Conservation (phyloP, 2,113 vertebrate genomes). For the Hypomesus transpacificus region DNA sequence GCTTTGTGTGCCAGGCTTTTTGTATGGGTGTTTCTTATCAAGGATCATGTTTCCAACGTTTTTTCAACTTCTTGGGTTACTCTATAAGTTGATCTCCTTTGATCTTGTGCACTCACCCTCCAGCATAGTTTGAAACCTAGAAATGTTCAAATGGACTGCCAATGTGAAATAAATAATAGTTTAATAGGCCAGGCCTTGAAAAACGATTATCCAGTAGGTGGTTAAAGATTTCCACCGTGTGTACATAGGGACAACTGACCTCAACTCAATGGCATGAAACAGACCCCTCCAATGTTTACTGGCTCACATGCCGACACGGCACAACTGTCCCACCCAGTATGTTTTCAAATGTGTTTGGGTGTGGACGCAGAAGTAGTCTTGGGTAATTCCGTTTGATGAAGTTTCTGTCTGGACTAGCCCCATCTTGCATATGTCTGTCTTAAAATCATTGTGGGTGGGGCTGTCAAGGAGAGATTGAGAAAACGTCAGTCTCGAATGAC, state of each 20-base stretch:
- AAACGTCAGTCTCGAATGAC: background rate
- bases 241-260: too few relatives aligned
- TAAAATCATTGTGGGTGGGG: background rate
- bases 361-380: constrained; percentile 40
- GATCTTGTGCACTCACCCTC: background rate
- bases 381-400: background rate
- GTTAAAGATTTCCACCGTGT: constrained; percentile 46
- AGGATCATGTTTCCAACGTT: constrained; percentile 2
- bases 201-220: constrained; percentile 30
- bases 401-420: constrained; percentile 42
- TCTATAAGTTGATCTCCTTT: background rate
- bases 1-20: background rate
- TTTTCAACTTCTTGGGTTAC: background rate
- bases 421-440: background rate
- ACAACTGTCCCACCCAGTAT: background rate
- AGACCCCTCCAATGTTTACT: constrained; percentile 16
- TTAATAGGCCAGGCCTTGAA: too few relatives aligned
- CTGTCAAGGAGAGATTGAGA: too few relatives aligned
- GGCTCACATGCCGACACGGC: background rate
- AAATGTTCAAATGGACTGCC: too few relatives aligned
- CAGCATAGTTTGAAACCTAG: too few relatives aligned
- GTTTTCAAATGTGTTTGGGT: constrained; percentile 2
- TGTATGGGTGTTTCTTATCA: background rate
- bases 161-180: too few relatives aligned
- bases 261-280: background rate